Evolutionary conservation across 2,113 vertebrate genomes (phyloP).

Genomic region (Xyrauchen texanus): DNA sequence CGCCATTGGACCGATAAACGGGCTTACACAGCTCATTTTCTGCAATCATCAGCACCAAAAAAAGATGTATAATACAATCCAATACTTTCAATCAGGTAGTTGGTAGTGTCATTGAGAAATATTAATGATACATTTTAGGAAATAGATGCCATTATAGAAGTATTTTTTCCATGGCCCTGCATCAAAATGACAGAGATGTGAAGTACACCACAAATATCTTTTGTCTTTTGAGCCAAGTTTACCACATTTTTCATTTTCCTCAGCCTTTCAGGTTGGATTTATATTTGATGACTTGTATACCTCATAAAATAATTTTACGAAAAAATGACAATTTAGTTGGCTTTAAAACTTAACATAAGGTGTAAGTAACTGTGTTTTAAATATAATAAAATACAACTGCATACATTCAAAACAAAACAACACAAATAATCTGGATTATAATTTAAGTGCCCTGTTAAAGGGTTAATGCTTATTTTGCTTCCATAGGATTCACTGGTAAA

Average conservation of each 20-base stretch:
- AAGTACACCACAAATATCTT: too few relatives aligned
- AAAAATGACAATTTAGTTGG: background rate
- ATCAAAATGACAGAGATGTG: too few relatives aligned
- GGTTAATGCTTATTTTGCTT: background rate
- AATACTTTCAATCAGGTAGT: background rate
- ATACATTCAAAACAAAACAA: constrained; percentile 1
- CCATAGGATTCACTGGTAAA: constrained; percentile 2
- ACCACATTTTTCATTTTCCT: background rate
- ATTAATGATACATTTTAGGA: background rate
- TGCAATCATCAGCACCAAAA: constrained; percentile 28
- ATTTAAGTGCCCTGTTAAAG: constrained; percentile 15
- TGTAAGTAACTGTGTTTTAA: background rate
- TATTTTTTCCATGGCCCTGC: too few relatives aligned
- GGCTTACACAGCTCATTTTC: background rate
- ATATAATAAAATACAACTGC: background rate
- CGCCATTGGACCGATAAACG: too few relatives aligned
- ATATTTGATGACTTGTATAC: background rate
- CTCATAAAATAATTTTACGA: constrained; percentile 21
- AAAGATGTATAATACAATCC: background rate
- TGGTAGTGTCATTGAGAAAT: background rate
- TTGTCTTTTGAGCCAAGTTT: too few relatives aligned
- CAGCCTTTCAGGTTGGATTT: background rate
- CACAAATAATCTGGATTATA: background rate
- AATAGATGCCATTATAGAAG: background rate
- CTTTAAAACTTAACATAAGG: constrained; percentile 16